phyloP scores from a whole-genome alignment of 2,113 vertebrate genomes.

The Falco punctatus region DNA sequence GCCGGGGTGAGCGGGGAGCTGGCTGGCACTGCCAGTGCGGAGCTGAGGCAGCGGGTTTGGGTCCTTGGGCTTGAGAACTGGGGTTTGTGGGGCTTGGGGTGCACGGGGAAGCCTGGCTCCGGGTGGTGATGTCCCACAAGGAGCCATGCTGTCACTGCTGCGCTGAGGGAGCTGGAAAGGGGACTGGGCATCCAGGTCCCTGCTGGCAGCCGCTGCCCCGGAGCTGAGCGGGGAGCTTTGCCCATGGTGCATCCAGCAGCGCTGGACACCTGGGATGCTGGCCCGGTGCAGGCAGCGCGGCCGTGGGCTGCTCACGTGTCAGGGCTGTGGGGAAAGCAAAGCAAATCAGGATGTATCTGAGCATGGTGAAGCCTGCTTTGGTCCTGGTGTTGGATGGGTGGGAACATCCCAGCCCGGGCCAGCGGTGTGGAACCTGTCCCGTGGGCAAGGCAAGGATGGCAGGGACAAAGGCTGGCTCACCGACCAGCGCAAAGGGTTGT shows the following conservation, averaged over 20 bases:
- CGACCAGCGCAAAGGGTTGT: not conserved
- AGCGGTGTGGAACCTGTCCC: fast-evolving
- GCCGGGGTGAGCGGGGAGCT: not conserved
- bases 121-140: fast-evolving
- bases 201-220: not conserved
- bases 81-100: not conserved
- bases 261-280: fast-evolving
- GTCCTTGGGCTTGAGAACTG: not conserved
- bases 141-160: not conserved
- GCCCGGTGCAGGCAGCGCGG: not conserved
- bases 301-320: not conserved
- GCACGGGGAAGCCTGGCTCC: not conserved
- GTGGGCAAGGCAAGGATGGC: not conserved
- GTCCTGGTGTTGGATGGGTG: fast-evolving
- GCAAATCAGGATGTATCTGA: fast-evolving
- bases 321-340: not conserved
- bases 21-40: not conserved
- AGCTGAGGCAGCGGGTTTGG: not conserved
- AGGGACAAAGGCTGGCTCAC: not conserved
- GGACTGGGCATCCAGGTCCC: fast-evolving
- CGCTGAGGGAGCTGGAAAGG: not conserved
- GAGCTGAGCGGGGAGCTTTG: not conserved
- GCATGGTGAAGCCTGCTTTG: fast-evolving
- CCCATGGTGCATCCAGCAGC: fast-evolving
- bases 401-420: fast-evolving